Conservation (phyloP, 2,113 vertebrate species). For the Crotophaga sulcirostris region DNA sequence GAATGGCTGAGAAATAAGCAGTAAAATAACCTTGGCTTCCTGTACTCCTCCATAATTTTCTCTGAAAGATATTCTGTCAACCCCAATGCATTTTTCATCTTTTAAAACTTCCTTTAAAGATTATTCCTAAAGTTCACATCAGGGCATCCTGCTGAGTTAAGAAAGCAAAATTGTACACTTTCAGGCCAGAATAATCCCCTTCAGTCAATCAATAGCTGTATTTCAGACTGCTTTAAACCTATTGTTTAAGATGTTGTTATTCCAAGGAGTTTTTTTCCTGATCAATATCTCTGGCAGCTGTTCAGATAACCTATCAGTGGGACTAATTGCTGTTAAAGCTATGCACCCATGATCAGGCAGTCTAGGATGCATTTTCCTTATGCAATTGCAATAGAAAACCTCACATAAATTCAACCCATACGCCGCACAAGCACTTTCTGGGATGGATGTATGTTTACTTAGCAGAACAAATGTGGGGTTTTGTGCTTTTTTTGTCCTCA, state of each 20-base stretch:
- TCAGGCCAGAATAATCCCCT: slow-evolving; percentile 25
- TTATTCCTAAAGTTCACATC: not conserved
- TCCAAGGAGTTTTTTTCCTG: slow-evolving; percentile 35
- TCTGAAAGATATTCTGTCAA: not conserved
- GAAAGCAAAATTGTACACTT: not conserved
- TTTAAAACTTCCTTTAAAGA: not conserved
- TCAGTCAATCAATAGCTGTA: slow-evolving; percentile 50
- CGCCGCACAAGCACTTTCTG: not conserved
- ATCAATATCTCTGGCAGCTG: slow-evolving; percentile 57
- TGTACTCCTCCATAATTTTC: not conserved
- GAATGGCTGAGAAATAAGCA: not conserved
- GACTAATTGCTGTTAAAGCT: slow-evolving; percentile 60
- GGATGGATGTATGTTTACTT: not conserved
- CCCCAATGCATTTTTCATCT: not conserved
- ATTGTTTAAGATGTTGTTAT: slow-evolving; percentile 57
- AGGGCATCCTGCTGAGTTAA: slow-evolving; percentile 25
- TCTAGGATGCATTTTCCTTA: not conserved
- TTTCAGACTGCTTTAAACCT: slow-evolving; percentile 52
- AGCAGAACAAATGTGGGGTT: not conserved
- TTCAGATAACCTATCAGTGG: slow-evolving; percentile 45
- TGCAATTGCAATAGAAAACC: not conserved
- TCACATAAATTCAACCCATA: not conserved
- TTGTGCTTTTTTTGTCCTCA: not conserved
- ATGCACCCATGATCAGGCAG: not conserved
- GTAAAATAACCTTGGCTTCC: not conserved